Base-by-base conservation (phyloP, 2,888 invertebrate genomes). In the Arrhopalites spinosus region DNA sequence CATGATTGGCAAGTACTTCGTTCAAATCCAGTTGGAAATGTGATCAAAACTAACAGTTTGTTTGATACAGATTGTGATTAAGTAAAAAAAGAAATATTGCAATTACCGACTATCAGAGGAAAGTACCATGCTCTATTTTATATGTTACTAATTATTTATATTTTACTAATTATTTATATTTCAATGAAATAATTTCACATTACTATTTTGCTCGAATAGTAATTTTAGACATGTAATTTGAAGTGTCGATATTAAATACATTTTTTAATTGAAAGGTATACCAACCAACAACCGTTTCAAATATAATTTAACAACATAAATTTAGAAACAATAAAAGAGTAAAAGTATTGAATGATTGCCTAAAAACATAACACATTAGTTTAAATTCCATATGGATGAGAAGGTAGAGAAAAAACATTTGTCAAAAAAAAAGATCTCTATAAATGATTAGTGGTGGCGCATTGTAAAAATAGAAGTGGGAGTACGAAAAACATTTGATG, bases 31-130 rank as follows among this genome's bases (percentile, higher is more conserved):
- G 29, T 20, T 23, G 47, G 23, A n/a, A 59, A 47, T 47, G 27
- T 27, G n/a, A 61, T 36, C 2, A 56, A 47, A 11, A 17, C 36
- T 23, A 56, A 67, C 11, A 36, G 36, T 23, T 64, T 75, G 29
- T 75, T 75, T 70, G 75, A 75, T 27, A 45, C 72, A 23, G 72
- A 64, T 27, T 25, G 59, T 59, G 59, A 59, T 25, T 59, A 25
- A 59, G 8, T n/a, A n/a, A 59, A 23, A 23, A 17, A 50, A n/a
- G 3, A n/a, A 20, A 20, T 53, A n/a, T 53, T 53, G 53, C 17
- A 53, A n/a, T n/a, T n/a, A n/a, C n/a, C n/a, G n/a, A n/a, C n/a
- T n/a, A n/a, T n/a, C 20, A 53, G 8, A 50, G 20, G 3, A 36
- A 3, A 36, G 36, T 36, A 36, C 36, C 36, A 36, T 11, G 11